Conservation (phyloP, 37 sponge, comb jelly and placozoan species). For the Corticium candelabrum region DNA sequence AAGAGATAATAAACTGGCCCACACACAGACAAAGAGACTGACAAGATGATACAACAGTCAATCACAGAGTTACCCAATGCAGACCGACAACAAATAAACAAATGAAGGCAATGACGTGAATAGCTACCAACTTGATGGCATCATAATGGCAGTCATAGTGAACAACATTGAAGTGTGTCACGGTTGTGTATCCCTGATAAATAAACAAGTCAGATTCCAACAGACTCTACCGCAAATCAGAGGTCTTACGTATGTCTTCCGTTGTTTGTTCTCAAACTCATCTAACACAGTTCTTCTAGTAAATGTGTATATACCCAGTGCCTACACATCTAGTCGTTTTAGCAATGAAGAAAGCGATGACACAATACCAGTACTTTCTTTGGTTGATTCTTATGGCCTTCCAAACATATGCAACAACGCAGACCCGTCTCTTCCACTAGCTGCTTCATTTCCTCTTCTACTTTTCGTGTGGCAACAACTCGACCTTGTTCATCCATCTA, state of each 20-base stretch:
- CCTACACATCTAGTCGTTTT: too few species aligned
- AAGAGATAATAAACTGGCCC: too few species aligned
- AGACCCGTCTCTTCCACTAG: conserved; percentile 59
- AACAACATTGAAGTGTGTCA: conserved; percentile 84
- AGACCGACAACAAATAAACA: too few species aligned
- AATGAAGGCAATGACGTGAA: too few species aligned
- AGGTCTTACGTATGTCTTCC: conserved; percentile 3
- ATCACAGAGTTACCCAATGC: too few species aligned
- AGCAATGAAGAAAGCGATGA: neutral
- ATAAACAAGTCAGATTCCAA: neutral
- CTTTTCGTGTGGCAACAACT: conserved; percentile 26
- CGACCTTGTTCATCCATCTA: conserved; percentile 77
- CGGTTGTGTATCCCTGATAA: conserved; percentile 72
- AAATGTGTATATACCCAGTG: conserved; percentile 89
- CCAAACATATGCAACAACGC: conserved; percentile 80
- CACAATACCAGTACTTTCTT: conserved; percentile 47
- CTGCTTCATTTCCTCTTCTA: conserved; percentile 53
- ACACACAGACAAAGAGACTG: too few species aligned
- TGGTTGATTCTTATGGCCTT: conserved; percentile 86
- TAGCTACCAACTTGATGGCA: conserved; percentile 42
- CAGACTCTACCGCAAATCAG: neutral
- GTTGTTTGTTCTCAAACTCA: conserved; percentile 79
- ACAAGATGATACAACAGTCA: too few species aligned
- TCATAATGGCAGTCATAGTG: conserved; percentile 85
- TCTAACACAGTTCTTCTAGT: conserved; percentile 63